Evolutionary conservation across 2,888 invertebrate genomes (phyloP).

Genomic region (Rhorus exstirpatorius): DNA sequence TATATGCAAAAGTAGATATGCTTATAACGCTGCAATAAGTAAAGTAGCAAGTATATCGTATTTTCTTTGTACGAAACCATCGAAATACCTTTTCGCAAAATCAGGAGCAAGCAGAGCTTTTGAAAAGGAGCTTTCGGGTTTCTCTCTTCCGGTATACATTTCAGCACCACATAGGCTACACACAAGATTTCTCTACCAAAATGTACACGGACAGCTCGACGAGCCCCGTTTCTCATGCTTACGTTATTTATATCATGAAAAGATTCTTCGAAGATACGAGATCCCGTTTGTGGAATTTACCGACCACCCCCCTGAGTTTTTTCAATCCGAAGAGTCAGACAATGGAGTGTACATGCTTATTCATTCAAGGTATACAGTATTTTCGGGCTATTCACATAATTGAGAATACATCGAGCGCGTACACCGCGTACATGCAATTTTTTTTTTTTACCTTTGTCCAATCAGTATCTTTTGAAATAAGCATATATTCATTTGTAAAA

Average conservation of each 20-base stretch:
- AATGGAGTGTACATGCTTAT: background rate
- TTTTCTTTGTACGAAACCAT: constrained; percentile 26
- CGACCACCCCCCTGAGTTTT: background rate
- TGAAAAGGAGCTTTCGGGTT: constrained; percentile 48
- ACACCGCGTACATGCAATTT: constrained; percentile 8
- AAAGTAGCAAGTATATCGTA: constrained; percentile 1
- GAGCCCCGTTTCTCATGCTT: constrained; percentile 30
- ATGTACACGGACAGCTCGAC: constrained; percentile 6
- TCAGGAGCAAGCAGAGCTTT: constrained; percentile 51
- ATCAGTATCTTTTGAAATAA: too few species aligned
- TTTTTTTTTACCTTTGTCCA: too few species aligned
- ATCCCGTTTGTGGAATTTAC: constrained; percentile 29
- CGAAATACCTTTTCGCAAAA: constrained; percentile 57
- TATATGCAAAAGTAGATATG: background rate
- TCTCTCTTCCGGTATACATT: constrained; percentile 35
- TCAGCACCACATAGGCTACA: background rate
- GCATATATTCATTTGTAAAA: too few species aligned
- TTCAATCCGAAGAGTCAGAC: constrained; percentile 4
- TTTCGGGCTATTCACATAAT: constrained; percentile 24
- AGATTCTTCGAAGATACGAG: constrained; percentile 20
- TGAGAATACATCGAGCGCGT: background rate
- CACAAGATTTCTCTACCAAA: constrained; percentile 18
- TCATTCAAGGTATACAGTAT: constrained; percentile 1
- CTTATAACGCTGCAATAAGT: constrained; percentile 4
- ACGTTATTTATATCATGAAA: constrained; percentile 51